Conservation (phyloP, 2,888 invertebrate species). For the Leuctra nigra region DNA sequence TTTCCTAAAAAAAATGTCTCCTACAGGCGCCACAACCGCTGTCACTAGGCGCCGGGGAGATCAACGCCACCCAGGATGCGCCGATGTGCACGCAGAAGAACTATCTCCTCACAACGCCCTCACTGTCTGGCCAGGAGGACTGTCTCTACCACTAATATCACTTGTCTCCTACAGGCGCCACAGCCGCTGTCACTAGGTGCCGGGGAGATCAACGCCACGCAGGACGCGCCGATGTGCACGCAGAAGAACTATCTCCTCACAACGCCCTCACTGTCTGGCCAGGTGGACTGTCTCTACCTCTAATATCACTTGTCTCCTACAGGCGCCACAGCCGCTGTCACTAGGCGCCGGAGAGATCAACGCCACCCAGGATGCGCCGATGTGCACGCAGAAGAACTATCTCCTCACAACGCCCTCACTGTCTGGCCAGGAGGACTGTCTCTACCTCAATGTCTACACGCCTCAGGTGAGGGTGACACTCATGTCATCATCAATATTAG, state of each 20-base stretch:
- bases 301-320: conserved; percentile 33
- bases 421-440: conserved; percentile 44
- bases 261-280: conserved; percentile 36
- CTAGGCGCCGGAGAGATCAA: conserved; percentile 22
- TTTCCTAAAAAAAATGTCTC: too few relatives aligned
- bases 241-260: conserved; percentile 42
- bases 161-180: not conserved
- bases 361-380: conserved; percentile 37
- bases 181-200: not conserved
- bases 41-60: not conserved
- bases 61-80: conserved; percentile 36
- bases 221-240: conserved; percentile 39
- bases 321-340: not conserved
- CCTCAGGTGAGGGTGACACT: conserved; percentile 40
- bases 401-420: conserved; percentile 34
- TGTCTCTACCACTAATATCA: conserved; percentile 42
- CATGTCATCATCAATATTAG: too few relatives aligned
- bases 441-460: conserved; percentile 45
- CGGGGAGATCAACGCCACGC: conserved; percentile 33
- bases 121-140: conserved; percentile 42
- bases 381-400: conserved; percentile 44
- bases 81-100: conserved; percentile 44
- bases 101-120: conserved; percentile 34
- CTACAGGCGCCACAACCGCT: not conserved
- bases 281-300: conserved; percentile 46